Evolutionary conservation across 2,113 vertebrate species (phyloP).

Genomic region (Syrrhaptes paradoxus): DNA sequence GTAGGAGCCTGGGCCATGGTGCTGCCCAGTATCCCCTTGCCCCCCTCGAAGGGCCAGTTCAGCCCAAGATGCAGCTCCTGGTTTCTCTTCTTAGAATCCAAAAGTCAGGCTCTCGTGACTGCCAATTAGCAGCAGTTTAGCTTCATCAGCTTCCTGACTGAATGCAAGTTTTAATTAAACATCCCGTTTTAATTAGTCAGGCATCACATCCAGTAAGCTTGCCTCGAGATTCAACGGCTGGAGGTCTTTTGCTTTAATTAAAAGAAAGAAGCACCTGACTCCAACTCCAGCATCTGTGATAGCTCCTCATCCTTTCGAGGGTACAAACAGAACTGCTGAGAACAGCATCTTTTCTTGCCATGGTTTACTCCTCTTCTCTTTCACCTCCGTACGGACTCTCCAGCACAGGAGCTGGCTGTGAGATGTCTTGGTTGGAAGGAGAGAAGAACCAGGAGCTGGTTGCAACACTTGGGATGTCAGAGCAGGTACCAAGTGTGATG

Average conservation of each 20-base stretch:
- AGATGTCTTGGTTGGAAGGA: background rate
- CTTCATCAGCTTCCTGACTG: constrained; percentile 12
- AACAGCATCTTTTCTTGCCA: background rate
- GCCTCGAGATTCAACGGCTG: background rate
- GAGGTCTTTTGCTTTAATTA: constrained; percentile 1
- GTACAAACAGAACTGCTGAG: background rate
- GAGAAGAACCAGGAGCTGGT: background rate
- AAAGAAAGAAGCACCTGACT: background rate
- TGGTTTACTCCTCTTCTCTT: background rate
- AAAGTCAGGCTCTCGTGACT: background rate
- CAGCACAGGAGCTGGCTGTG: background rate
- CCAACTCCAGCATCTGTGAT: background rate
- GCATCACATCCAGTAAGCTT: background rate
- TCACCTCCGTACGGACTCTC: background rate
- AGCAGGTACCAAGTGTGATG: background rate
- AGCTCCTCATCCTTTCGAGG: background rate
- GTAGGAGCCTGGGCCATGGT: background rate
- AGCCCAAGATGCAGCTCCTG: background rate
- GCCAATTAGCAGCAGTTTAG: constrained; percentile 27
- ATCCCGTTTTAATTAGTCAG: constrained; percentile 40
- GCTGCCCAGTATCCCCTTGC: background rate
- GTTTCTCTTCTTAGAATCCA: background rate
- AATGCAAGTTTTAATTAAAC: constrained; percentile 41
- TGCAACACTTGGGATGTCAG: background rate
- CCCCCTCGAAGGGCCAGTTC: background rate